Evolutionary conservation across 1,140 invertebrate genomes (phyloP).

Genomic region (Chlorops oryzae): DNA sequence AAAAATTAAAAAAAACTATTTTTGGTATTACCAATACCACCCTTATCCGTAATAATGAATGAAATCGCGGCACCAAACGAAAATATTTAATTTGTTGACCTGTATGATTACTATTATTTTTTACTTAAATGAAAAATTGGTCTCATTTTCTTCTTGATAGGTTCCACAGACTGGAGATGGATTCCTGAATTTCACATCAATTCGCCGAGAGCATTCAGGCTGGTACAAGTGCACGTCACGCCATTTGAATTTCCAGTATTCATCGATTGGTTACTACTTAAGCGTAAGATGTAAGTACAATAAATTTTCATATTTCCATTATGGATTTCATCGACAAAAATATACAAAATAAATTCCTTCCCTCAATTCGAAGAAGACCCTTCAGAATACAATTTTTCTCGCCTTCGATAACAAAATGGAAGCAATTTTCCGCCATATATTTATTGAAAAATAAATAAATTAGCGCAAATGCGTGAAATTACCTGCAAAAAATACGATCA

Average conservation of each 20-base stretch:
- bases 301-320: background rate
- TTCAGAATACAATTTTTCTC: background rate
- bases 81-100: no score
- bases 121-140: no score
- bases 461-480: slow-evolving; percentile 44
- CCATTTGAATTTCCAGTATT: slow-evolving; percentile 74
- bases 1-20: no score
- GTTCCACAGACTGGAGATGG: slow-evolving; percentile 65
- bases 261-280: slow-evolving; percentile 82
- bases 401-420: background rate
- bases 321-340: background rate
- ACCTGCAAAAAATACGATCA: slow-evolving; percentile 25
- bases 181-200: slow-evolving; percentile 74
- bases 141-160: slow-evolving; percentile 34
- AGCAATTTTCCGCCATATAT: background rate
- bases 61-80: no score
- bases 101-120: no score
- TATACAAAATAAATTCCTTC: slow-evolving; percentile 3
- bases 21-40: no score
- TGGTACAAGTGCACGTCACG: slow-evolving; percentile 85
- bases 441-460: slow-evolving; percentile 20
- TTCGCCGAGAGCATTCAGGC: slow-evolving; percentile 69
- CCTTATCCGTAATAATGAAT: no score
- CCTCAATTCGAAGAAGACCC: background rate
- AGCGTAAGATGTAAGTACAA: slow-evolving; percentile 76